Evolutionary conservation across 2,797 vertebrate genomes (phyloP).

Genomic region (Pangasius krempfi): DNA sequence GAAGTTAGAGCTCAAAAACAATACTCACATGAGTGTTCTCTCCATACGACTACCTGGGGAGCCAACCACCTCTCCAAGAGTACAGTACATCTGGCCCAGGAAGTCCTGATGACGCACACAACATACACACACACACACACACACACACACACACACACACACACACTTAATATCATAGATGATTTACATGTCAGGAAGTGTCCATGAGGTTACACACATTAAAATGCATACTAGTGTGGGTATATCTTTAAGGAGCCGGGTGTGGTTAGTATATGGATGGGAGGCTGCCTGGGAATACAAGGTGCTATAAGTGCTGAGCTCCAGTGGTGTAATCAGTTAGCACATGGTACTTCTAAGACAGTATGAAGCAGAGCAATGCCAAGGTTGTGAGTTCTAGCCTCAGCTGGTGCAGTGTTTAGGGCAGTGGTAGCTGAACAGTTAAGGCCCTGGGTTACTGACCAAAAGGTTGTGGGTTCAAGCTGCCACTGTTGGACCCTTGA

Average conservation of each 20-base stretch:
- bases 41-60: constrained; percentile 91
- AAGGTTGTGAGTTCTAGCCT: no score
- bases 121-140: constrained; percentile 17
- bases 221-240: background rate
- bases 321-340: no score
- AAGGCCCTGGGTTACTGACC: no score
- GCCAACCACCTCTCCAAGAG: constrained; percentile 93
- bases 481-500: no score
- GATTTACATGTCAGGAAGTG: background rate
- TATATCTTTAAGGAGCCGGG: background rate
- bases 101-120: constrained; percentile 83
- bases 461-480: no score
- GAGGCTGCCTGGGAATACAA: no score
- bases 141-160: constrained; percentile 4
- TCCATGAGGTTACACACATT: background rate
- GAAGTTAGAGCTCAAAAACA: background rate
- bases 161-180: background rate
- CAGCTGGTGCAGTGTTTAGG: no score
- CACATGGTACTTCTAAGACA: no score
- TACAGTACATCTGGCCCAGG: constrained; percentile 95
- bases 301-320: no score
- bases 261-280: no score
- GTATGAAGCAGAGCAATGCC: no score
- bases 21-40: constrained; percentile 90
- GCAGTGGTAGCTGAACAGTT: no score